Conservation (phyloP, 2,797 vertebrate species). For the Buphagus erythrorhynchus region DNA sequence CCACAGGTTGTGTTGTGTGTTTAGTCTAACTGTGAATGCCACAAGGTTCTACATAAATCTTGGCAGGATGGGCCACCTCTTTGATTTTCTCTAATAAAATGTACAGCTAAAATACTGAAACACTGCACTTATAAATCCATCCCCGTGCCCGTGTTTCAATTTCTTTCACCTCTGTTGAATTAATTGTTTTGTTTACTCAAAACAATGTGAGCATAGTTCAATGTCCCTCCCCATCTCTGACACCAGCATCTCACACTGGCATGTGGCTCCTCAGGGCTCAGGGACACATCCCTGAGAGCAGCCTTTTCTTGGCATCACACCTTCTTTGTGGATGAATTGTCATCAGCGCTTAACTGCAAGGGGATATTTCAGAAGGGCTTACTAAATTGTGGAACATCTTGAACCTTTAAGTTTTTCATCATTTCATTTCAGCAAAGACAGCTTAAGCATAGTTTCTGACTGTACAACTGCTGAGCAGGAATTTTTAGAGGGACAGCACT, state of each 20-base stretch:
- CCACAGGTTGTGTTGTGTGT: not conserved
- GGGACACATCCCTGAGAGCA: not conserved
- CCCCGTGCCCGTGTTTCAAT: not conserved
- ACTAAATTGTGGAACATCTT: not conserved
- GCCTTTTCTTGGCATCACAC: not conserved
- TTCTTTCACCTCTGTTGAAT: not conserved
- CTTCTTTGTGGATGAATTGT: not conserved
- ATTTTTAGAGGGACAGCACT: not conserved
- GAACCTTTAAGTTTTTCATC: not conserved
- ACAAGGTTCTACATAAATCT: not conserved
- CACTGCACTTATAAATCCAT: not conserved
- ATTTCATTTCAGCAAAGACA: not conserved
- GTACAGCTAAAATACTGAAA: not conserved
- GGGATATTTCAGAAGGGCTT: not conserved
- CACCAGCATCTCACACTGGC: not conserved
- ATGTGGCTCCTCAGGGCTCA: not conserved
- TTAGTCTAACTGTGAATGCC: not conserved
- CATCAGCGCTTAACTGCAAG: accelerated
- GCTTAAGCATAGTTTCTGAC: conserved; percentile 8
- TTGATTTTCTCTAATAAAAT: not conserved
- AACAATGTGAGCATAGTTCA: not conserved
- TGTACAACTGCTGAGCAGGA: not conserved
- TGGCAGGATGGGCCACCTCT: not conserved
- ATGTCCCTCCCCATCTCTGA: not conserved
- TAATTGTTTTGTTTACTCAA: not conserved